Evolutionary conservation across 1,140 invertebrate species (phyloP), one percentile per base, ranked within the genome.

Genomic region (Cephus cinctus): DNA sequence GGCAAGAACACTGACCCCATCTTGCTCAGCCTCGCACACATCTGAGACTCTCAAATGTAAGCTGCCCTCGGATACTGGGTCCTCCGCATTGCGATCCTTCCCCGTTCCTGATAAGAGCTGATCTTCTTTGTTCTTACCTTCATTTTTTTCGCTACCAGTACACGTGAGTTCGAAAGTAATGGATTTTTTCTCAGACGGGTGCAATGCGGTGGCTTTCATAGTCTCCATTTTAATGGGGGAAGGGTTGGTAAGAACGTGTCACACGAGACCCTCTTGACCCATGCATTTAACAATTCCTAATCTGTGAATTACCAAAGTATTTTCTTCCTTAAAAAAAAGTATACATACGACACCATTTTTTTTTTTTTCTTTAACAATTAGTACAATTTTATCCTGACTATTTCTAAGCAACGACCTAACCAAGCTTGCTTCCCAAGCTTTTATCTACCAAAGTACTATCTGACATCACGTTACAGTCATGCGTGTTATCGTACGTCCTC

Each of bases 21-120:
- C 59, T 31, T 44, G 52, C 25, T 67, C 65, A 44, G 27, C 15
- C 9, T 73, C 68, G n/a, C 73, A 70, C 40, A 69, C 72, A 54
- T 75, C 72, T 12, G 71, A 72, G n/a, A 71, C 31, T 54, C 62
- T 69, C 42, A 75, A 67, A 41, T 67, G 66, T 15, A 73, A 57
- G 48, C 69, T 71, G 42, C 70, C 69, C 54, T 73, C 69, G 5
- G 69, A 71, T 1, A 69, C 43, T 31, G 57, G 59, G 45, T 73
- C 65, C 27, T 75, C 73, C 31, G 68, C 71, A 41, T 75, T 69
- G 12, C 61, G 66, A 27, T 58, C 57, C 18, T 72, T 69, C 41
- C 61, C 63, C 40, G 32, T 38, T 34, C 56, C 55, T 42, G 54
- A 69, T 34, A 72, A 65, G 34, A 64, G 47, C 18, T 67, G 61